These are phyloP conservation scores for Ifrita kowaldi DNA, from an alignment of 2,113 vertebrate species.

Conservation along the genomic window DNA sequence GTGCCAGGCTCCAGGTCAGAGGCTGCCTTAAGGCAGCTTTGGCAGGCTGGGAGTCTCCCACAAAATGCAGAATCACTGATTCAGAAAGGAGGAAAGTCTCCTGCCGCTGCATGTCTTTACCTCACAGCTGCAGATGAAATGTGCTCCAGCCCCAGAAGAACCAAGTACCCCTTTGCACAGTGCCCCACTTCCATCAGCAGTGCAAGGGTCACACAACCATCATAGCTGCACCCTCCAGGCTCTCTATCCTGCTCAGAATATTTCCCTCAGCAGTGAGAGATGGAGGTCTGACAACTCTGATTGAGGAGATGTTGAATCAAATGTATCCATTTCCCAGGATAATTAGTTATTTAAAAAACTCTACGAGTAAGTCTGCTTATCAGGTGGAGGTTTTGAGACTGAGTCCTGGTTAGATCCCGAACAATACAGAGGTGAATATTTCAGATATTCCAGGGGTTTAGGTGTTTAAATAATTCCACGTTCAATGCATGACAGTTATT, in stretches of 20 bases:
- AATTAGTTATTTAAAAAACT: background rate
- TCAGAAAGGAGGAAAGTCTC: background rate
- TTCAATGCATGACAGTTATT: background rate
- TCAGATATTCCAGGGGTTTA: background rate
- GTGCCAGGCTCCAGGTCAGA: background rate
- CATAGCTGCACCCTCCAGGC: background rate
- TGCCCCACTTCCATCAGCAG: background rate
- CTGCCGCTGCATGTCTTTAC: rapidly evolving
- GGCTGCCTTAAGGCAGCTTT: background rate
- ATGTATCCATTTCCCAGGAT: background rate
- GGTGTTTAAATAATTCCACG: background rate
- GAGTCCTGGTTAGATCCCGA: background rate
- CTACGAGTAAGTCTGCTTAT: background rate
- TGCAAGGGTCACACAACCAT: rapidly evolving
- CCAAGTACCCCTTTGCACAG: rapidly evolving
- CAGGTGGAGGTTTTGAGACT: background rate
- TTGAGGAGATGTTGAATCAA: background rate
- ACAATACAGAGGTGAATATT: background rate
- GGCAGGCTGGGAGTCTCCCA: background rate
- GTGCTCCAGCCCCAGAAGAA: background rate
- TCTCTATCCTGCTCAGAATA: background rate
- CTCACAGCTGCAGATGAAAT: background rate
- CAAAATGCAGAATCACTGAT: background rate
- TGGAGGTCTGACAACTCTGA: background rate
- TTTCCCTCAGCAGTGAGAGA: background rate